Evolutionary conservation across 2,113 vertebrate species (phyloP), one percentile per base, ranked within the genome.

Genomic region (Rhabdornis inornatus): DNA sequence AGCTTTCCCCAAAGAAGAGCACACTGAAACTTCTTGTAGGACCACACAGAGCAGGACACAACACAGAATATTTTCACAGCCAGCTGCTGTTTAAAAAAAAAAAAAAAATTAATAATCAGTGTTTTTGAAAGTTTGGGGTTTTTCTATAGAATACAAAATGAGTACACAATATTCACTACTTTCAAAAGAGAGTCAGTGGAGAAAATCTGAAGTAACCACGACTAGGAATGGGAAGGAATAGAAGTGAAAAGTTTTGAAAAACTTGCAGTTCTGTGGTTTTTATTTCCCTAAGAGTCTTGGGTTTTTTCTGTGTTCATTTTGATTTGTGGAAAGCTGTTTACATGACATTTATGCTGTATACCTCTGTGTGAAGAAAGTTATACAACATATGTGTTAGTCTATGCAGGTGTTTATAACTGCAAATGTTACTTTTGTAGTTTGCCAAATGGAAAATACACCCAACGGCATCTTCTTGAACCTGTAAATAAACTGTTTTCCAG

Each of bases 401-500:
- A 6, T 76, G 56, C 87, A 92, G 86, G 92, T 87, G 92, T 94
- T 97, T 92, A 90, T 80, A 96, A 79, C 77, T 45, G 35, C 31
- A 87, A 88, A 95, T 31, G 27, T 71, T 92, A 74, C 91, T 93
- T 96, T 60, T 78, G 91, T 77, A 93, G 89, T 77, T 93, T 93
- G 55, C 81, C 71, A 85, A 93, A 91, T 83, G 83, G 74, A 92
- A 96, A 90, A 93, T 89, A 70, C 77, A 94, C 65, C 59, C 83
- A 93, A 79, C 1, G 27, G 83, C 81, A 83, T 96, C 92, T 88
- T 96, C 85, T 85, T 95, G 83, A 94, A 92, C 83, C 69, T 92
- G 80, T 93, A 94, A 97, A 97, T 92, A 95, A 96, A 93, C 60
- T 94, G 72, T 94, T 96, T 96, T 95, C 92, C 93, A 96, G 88